phyloP scores from a whole-genome alignment of 1,140 invertebrate species.

The Pemphigus obesinymphae region DNA sequence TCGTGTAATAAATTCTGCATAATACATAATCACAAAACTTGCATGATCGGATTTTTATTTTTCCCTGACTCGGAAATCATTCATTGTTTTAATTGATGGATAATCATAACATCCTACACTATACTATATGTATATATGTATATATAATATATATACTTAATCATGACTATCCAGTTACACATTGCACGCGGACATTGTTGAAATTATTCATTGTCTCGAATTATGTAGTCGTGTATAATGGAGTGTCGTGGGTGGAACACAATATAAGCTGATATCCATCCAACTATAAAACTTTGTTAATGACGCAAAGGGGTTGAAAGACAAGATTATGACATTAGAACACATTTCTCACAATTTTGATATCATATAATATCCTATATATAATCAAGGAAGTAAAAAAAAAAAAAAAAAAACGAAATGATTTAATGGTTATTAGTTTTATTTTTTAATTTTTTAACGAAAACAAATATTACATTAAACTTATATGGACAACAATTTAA shows the following conservation, averaged over 20 bases:
- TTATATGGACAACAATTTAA: too few relatives aligned
- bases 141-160: not conserved
- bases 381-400: too few relatives aligned
- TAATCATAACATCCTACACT: not conserved
- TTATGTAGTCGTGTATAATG: conserved; percentile 1
- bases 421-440: too few relatives aligned
- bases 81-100: not conserved
- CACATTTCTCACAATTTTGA: not conserved
- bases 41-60: not conserved
- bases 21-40: not conserved
- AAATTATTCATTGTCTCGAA: conserved; percentile 28
- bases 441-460: too few relatives aligned
- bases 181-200: not conserved
- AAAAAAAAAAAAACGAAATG: too few relatives aligned
- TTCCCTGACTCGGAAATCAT: not conserved
- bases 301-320: conserved; percentile 29
- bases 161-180: not conserved
- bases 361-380: not conserved
- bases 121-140: not conserved
- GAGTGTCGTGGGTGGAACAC: not conserved
- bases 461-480: too few relatives aligned
- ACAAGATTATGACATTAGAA: conserved; percentile 6
- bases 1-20: not conserved
- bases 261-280: conserved; percentile 26
- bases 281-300: conserved; percentile 31